phyloP scores from a whole-genome alignment of 2,113 vertebrate species.

The Chlorodrepanis virens region DNA sequence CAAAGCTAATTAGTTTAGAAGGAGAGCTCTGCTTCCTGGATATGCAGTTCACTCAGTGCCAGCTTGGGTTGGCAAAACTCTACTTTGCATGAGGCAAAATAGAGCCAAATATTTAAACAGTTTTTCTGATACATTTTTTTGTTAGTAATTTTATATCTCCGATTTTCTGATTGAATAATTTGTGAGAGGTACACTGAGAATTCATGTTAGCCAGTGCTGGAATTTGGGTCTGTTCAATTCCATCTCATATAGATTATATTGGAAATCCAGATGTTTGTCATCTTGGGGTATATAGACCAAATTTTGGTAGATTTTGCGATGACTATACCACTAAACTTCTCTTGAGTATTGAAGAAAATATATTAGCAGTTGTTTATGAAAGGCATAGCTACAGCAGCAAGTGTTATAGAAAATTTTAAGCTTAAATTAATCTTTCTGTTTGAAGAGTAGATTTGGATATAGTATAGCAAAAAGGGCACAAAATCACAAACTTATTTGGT shows the following conservation, averaged over 20 bases:
- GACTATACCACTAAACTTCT: not conserved
- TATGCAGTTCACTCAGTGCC: not conserved
- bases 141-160: not conserved
- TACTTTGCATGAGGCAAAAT: not conserved
- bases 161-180: not conserved
- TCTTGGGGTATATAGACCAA: not conserved
- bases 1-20: not conserved
- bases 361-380: not conserved
- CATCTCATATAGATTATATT: not conserved
- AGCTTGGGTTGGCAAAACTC: not conserved
- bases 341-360: not conserved
- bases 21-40: not conserved
- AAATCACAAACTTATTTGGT: not conserved
- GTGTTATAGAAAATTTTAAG: not conserved
- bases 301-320: not conserved
- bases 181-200: not conserved
- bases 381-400: not conserved
- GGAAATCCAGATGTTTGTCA: not conserved
- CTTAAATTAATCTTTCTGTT: not conserved
- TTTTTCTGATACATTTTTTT: not conserved
- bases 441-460: not conserved
- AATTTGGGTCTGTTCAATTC: not conserved
- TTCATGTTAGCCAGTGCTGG: rapidly evolving
- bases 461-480: not conserved
- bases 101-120: not conserved